Evolutionary conservation across 2,888 invertebrate species (phyloP).

Genomic region (Ectobius pallidus): DNA sequence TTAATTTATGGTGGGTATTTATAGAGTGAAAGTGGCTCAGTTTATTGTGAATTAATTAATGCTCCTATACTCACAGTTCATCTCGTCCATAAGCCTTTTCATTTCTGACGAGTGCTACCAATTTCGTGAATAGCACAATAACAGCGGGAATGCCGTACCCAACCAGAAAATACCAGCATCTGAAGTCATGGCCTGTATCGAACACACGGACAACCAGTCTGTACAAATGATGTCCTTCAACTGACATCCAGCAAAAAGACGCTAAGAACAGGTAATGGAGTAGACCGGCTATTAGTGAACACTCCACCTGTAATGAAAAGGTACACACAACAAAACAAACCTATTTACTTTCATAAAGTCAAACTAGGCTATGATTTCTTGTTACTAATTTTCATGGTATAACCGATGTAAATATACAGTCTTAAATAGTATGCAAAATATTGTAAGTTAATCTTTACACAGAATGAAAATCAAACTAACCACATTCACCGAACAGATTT

Average conservation of each 20-base stretch:
- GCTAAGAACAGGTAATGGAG: constrained; percentile 58
- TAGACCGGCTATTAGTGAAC: constrained; percentile 54
- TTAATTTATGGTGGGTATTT: too few relatives aligned
- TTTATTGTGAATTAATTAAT: too few relatives aligned
- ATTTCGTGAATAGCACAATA: constrained; percentile 40
- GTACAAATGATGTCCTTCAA: constrained; percentile 60
- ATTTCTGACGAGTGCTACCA: constrained; percentile 33
- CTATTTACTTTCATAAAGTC: too few relatives aligned
- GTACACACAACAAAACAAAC: neutral
- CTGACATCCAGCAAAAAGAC: constrained; percentile 60
- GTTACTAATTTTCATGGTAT: too few relatives aligned
- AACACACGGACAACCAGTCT: constrained; percentile 58
- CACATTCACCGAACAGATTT: too few relatives aligned
- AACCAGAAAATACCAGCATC: constrained; percentile 53
- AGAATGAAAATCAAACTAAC: too few relatives aligned
- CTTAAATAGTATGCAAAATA: too few relatives aligned
- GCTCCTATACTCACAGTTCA: constrained; percentile 44
- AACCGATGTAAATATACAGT: too few relatives aligned
- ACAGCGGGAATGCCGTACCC: constrained; percentile 53
- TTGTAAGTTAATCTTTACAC: too few relatives aligned
- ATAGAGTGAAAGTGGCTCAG: too few relatives aligned
- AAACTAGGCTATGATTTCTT: too few relatives aligned
- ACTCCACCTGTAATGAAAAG: constrained; percentile 47
- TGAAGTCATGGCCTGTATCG: constrained; percentile 53
- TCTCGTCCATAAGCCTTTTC: constrained; percentile 44